Conservation (phyloP, 2,797 vertebrate genomes). For the Mus spretus region DNA sequence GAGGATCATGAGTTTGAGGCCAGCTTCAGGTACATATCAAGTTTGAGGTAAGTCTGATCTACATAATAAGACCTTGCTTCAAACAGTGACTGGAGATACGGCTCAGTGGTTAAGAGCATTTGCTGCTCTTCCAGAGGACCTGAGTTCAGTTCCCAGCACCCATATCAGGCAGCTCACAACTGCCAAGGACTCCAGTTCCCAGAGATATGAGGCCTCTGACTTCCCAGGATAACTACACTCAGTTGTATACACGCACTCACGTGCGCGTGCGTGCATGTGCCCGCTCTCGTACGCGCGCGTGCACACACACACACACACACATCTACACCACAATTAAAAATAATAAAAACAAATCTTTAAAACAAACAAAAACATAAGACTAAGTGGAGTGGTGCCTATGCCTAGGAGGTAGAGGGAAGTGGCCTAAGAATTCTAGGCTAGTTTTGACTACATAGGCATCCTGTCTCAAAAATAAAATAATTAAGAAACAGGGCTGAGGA, state of each 20-base stretch:
- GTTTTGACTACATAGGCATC: background rate
- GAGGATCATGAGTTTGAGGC: background rate
- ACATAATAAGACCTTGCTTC: background rate
- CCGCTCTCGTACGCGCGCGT: too few relatives aligned
- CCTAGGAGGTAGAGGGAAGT: background rate
- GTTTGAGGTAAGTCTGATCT: background rate
- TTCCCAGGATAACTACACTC: background rate
- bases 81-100: background rate
- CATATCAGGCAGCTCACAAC: background rate
- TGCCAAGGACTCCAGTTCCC: background rate
- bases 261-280: background rate
- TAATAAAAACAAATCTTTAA: background rate
- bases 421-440: background rate
- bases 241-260: too few relatives aligned
- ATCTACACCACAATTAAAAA: background rate
- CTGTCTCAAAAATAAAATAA: background rate
- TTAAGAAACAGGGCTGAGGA: background rate
- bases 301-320: background rate
- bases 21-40: background rate
- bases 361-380: background rate
- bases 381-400: background rate
- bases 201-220: background rate
- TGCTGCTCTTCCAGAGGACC: background rate
- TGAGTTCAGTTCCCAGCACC: background rate
- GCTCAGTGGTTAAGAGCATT: too few relatives aligned